Evolutionary conservation across 1,140 invertebrate species (phyloP).

Genomic region (Drosophila subpulchrella): DNA sequence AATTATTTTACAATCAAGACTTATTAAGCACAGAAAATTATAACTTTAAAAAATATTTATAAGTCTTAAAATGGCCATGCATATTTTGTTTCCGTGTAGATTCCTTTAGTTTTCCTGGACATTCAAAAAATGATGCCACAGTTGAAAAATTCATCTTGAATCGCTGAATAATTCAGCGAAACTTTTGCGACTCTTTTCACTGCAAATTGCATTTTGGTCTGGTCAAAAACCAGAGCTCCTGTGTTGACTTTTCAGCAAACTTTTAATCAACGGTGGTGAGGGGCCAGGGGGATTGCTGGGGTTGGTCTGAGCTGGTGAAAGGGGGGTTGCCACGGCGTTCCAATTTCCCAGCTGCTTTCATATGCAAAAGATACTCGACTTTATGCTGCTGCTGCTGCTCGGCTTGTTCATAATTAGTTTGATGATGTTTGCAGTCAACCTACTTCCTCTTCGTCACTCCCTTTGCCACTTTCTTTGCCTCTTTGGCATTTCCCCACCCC

Average conservation of each 20-base stretch:
- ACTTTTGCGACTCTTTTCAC: slow-evolving; percentile 56
- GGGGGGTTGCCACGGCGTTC: slow-evolving; percentile 24
- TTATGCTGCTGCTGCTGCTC: slow-evolving; percentile 36
- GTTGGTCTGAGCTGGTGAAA: neutral
- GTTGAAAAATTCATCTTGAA: slow-evolving; percentile 35
- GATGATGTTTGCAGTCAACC: slow-evolving; percentile 48
- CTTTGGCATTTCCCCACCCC: neutral
- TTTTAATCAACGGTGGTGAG: slow-evolving; percentile 46
- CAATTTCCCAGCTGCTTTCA: slow-evolving; percentile 76
- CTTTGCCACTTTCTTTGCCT: neutral
- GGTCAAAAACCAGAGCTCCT: slow-evolving; percentile 37
- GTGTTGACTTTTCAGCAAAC: slow-evolving; percentile 50
- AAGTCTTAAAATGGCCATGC: too few species aligned
- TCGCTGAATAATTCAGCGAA: slow-evolving; percentile 47
- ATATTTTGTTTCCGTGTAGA: neutral
- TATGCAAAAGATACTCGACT: slow-evolving; percentile 71
- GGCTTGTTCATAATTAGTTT: slow-evolving; percentile 71
- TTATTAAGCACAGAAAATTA: too few species aligned
- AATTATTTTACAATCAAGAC: too few species aligned
- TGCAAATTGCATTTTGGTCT: slow-evolving; percentile 76
- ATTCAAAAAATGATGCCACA: slow-evolving; percentile 13
- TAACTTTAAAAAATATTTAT: too few species aligned
- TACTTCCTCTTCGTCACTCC: neutral
- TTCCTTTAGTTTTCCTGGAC: slow-evolving; percentile 3
- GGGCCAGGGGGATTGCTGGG: too few species aligned